These are phyloP conservation scores for Larimichthys crocea DNA, from an alignment of 2,113 vertebrate species.

Conservation along the genomic window DNA sequence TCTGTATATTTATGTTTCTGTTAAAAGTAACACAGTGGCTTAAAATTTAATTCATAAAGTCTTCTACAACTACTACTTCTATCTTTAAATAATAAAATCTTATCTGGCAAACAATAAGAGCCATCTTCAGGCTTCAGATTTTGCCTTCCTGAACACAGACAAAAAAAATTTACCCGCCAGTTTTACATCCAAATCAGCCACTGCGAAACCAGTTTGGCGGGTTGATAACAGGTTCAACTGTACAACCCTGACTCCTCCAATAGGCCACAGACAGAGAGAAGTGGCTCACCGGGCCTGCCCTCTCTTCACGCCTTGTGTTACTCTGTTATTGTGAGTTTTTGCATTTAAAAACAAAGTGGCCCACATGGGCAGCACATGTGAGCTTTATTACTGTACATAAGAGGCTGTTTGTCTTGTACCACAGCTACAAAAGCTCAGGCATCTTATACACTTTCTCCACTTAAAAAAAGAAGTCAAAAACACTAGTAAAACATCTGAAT, in stretches of 20 bases:
- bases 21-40: neutral
- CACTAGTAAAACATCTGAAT: neutral
- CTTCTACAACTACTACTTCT: no score
- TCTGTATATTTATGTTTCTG: neutral
- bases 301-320: neutral
- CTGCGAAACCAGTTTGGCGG: slow-evolving; percentile 44
- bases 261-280: neutral
- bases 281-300: neutral
- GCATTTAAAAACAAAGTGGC: neutral
- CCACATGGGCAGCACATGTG: neutral
- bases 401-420: neutral
- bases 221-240: slow-evolving; percentile 1
- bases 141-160: neutral
- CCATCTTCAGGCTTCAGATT: neutral
- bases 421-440: neutral
- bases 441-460: no score
- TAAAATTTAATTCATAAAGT: neutral
- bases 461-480: neutral
- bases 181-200: neutral
- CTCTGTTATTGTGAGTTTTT: slow-evolving; percentile 2
- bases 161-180: neutral
- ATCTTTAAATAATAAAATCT: neutral
- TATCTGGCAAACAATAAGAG: neutral
- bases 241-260: slow-evolving; percentile 7
- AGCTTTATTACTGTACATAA: neutral